Evolutionary conservation across 2,888 invertebrate species (phyloP).

Genomic region (Chrysotoxum bicinctum): DNA sequence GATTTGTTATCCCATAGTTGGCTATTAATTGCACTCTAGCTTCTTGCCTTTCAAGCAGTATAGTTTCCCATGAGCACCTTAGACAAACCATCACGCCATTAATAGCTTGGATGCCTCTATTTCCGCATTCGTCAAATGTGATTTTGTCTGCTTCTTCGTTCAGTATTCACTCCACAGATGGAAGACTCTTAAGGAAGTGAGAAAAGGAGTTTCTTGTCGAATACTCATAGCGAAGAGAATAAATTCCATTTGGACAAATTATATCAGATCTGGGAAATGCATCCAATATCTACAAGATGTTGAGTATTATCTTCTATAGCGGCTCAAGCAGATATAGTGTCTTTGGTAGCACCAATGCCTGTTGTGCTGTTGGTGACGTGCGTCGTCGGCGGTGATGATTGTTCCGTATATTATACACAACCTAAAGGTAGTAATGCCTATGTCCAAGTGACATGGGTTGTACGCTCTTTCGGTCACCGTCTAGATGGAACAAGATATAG

Average conservation of each 20-base stretch:
- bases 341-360: background rate
- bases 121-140: conserved; percentile 68
- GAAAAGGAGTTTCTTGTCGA: conserved; percentile 47
- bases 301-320: too few species aligned
- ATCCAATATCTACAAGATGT: conserved; percentile 42
- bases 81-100: conserved; percentile 49
- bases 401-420: conserved; percentile 5
- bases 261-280: conserved; percentile 57
- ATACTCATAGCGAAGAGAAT: conserved; percentile 35
- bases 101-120: conserved; percentile 52
- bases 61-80: conserved; percentile 5
- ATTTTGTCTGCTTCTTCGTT: conserved; percentile 56
- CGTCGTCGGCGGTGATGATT: background rate
- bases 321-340: background rate
- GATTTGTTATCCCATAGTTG: conserved; percentile 67
- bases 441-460: conserved; percentile 13
- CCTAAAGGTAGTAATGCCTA: conserved; percentile 15
- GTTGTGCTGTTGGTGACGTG: background rate
- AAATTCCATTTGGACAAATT: conserved; percentile 60
- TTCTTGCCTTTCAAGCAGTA: background rate
- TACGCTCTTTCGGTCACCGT: conserved; percentile 32
- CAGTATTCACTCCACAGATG: conserved; percentile 12
- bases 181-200: conserved; percentile 32
- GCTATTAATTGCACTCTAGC: conserved; percentile 60
- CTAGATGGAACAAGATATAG: conserved; percentile 22